Base-by-base conservation (phyloP, 1,140 invertebrate genomes). In the Xylocopa sonorina region DNA sequence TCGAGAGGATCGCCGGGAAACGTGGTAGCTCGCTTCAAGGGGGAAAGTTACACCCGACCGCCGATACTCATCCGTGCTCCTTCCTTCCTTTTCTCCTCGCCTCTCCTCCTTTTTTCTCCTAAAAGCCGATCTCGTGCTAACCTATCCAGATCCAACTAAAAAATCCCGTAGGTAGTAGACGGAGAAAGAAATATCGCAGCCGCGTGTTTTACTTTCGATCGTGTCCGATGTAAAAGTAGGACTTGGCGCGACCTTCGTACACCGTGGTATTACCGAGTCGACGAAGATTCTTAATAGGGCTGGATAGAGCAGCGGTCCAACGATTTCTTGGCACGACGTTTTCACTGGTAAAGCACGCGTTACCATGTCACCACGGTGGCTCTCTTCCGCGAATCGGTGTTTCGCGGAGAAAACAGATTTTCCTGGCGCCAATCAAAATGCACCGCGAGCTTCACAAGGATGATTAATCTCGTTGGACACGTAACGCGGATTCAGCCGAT, bases 381-480 rank as follows among this genome's bases (percentile, higher is more conserved):
- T 57, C 14, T 50, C 60, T 83, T 75, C 81, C 21, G 29, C 64
- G 81, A 83, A 78, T 43, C 63, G 24, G 18, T 16, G 57, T 66
- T 71, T 46, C 50, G 43, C 6, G 32, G 48, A 32, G 60, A 57
- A 77, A 77, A 77, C 46, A 51, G 55, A 74, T 76, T 68, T 34
- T 51, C 9, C 9, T 38, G 3, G 38, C 38, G 38, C 38, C 38
- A 38, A 38, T 60, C 58, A 5, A 14, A 38, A 3, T 16, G 46
- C 55, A 21, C 32, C 29, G 53, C 38, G 50, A 27, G 53, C 68
- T 41, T 75, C 63, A 41, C 34, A 34, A 50, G 6, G 14, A 51
- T 69, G 58, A 77, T 84, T 84, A 67, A 83, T 82, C 60, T n/a
- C 10, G 3, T 43, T 32, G 21, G 4, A 72, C n/a, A 24, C 32